Base-by-base conservation (phyloP, 2,888 invertebrate species). In the Xanthia togata region DNA sequence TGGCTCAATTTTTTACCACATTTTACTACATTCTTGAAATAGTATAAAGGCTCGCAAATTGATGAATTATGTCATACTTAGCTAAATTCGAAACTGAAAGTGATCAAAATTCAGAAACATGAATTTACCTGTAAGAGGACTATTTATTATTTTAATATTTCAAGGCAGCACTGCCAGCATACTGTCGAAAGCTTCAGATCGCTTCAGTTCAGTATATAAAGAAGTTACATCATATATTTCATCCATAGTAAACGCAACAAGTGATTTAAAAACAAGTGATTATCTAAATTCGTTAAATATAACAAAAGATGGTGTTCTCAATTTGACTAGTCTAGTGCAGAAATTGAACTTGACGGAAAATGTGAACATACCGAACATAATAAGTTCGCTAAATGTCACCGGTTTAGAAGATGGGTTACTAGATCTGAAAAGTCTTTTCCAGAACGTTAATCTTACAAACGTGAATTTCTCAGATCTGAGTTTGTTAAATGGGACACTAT, bases 111-210 rank as follows among this genome's bases (percentile, higher is more conserved):
- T 64, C 9, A 64, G 31, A 55, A 78, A 63, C 44, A 77, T 78
- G 78, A 64, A 59, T 59, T 59, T 59, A 35, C 9, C 26, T 17
- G 35, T 35, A 17, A 78, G 38, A 44, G 57, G 14, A 17, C 14
- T 78, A 9, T 14, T 78, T 5, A 35, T 63, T 50, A 41, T 69
- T 59, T 64, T 78, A 31, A 41, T 78, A 41, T 38, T 57, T 63
- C 78, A 41, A 12, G 31, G 41, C 55, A 57, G 31, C 55, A 55
- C 23, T 41, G 73, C 55, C 17, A 31, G 1, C 31, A 17, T 55
- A 31, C 3, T 8, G 41, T 31, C 41, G 11, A 12, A n/a, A 11
- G 4, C 5, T 50, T 1, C 9, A 0, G 0, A 38, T 31, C 14
- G 6, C 8, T 17, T 47, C 12, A 17, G 8, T 38, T 38, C 71